phyloP scores from a whole-genome alignment of 2,797 vertebrate genomes.

The Knipowitschia caucasica region DNA sequence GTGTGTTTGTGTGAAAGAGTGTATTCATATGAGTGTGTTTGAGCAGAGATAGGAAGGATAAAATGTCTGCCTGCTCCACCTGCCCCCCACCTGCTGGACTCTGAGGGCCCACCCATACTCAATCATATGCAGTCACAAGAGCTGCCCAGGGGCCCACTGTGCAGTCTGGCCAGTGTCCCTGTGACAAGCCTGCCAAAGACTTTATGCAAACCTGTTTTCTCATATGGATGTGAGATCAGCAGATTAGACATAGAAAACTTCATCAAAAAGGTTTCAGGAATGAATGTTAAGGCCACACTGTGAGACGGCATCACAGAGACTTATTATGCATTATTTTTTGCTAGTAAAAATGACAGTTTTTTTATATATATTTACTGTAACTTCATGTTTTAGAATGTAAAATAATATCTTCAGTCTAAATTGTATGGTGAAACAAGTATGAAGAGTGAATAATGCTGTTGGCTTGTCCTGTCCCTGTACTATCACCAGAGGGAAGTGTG shows the following conservation, averaged over 20 bases:
- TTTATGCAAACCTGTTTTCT: constrained; percentile 53
- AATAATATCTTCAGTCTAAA: no score
- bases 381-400: no score
- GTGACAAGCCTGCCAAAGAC: constrained; percentile 55
- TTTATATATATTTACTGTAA: no score
- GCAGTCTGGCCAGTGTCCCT: constrained; percentile 58
- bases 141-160: constrained; percentile 29
- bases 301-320: no score
- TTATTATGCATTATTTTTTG: no score
- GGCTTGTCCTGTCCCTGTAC: no score
- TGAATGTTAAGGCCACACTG: neutral
- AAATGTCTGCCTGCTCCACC: constrained; percentile 22
- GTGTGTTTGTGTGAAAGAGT: constrained; percentile 37
- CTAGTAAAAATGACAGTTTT: no score
- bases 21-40: constrained; percentile 37
- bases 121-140: constrained; percentile 34
- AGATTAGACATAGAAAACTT: constrained; percentile 15
- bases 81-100: constrained; percentile 17
- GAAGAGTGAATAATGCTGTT: no score
- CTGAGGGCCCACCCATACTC: constrained; percentile 30
- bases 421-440: no score
- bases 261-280: neutral
- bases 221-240: constrained; percentile 33
- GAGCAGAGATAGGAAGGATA: constrained; percentile 23
- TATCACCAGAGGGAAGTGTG: no score